Evolutionary conservation across 1,140 invertebrate genomes (phyloP), one percentile per base, ranked within the genome.

Genomic region (Odontomachus brunneus): DNA sequence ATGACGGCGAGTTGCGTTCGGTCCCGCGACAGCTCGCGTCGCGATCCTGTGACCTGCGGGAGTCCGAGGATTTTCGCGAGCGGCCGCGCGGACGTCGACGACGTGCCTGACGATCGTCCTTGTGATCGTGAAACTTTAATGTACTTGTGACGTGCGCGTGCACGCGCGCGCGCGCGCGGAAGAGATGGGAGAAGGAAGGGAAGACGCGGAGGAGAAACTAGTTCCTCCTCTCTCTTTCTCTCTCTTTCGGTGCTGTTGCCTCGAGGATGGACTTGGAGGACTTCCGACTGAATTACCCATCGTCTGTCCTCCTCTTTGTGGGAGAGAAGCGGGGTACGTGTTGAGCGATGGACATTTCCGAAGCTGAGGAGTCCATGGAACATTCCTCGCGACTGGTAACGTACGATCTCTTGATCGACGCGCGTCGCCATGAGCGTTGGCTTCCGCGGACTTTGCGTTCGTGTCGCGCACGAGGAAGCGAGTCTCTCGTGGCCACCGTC

Each of bases 91-190:
- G 49, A 59, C 62, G n/a, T 83, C 66, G 71, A 75, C 44, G 49
- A 66, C 69, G 65, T 80, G 75, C 65, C 75, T 82, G 55, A 63
- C 60, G 60, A n/a, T 19, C 69, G 69, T 15, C 29, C 55, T 72
- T 63, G 71, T 74, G 78, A 83, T 76, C 33, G 53, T 74, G n/a
- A 72, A 78, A 87, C 82, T 65, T 17, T 59, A 33, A 78, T 66
- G 29, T 57, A 73, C 29, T 87, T 80, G 81, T 86, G 84, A 83
- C 53, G 14, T 11, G 22, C 15, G 19, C 2, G 33, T 17, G 15
- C 33, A 22, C 65, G 65, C 57, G 4, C 14, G 14, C 22, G 55
- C 57, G 4, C 14, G 7, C 26, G 55, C 15, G 22, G n/a, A 65
- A 24, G 53, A 9, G 19, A 55, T 14, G 11, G 24, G 22, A 26